Percentiles rank a stretch among this genome's conserved stretches.
Conservation (phyloP, 2,888 invertebrate genomes). For the Parnassius mnemosyne region DNA sequence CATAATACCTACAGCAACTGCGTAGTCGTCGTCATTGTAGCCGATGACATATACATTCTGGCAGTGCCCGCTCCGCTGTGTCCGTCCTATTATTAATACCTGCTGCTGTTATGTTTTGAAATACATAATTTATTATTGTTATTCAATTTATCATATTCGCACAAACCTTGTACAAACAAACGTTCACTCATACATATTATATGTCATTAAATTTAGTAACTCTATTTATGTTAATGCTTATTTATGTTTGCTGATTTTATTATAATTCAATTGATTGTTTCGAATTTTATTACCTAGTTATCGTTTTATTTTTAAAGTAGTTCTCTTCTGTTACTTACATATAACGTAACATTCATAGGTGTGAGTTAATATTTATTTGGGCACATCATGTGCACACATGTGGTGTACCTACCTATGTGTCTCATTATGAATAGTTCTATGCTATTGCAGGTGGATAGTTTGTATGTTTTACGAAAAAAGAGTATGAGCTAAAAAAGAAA, state of each 20-base stretch:
- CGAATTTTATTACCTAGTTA: no score
- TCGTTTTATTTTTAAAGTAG: no score
- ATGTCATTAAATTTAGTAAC: conserved; percentile 2
- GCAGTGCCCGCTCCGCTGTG: conserved; percentile 25
- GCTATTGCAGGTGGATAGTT: no score
- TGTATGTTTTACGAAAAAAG: no score
- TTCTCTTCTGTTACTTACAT: no score
- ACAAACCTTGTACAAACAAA: not conserved
- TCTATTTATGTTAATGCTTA: conserved; percentile 3
- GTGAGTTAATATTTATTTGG: no score
- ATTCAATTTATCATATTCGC: conserved; percentile 21
- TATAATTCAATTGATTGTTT: no score
- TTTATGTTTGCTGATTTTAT: not conserved
- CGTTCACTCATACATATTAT: conserved; percentile 9
- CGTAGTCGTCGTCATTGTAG: conserved; percentile 24
- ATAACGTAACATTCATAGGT: no score
- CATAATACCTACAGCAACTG: conserved; percentile 20
- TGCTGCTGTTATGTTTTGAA: conserved; percentile 25
- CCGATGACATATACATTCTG: conserved; percentile 26
- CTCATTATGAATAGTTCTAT: no score
- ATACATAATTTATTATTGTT: conserved; percentile 26
- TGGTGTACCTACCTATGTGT: no score
- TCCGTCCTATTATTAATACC: conserved; percentile 30
- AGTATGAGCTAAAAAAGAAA: no score
- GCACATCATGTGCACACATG: no score